Conservation (phyloP, 2,797 vertebrate species). For the Ciconia nigra region DNA sequence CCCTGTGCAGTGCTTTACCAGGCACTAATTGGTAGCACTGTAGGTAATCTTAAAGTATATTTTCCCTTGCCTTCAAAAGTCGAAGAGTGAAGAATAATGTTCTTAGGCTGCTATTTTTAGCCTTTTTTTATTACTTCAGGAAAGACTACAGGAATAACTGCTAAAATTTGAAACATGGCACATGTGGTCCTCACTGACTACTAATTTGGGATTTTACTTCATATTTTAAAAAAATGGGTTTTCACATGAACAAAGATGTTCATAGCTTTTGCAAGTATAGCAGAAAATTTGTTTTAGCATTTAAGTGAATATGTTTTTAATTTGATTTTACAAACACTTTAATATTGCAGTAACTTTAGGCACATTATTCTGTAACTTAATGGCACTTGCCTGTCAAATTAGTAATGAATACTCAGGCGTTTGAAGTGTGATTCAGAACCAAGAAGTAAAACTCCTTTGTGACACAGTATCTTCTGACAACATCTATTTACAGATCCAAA, state of each 20-base stretch:
- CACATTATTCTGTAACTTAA: neutral
- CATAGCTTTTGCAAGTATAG: neutral
- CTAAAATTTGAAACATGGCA: neutral
- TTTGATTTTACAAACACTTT: neutral
- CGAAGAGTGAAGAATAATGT: neutral
- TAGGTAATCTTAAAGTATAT: neutral
- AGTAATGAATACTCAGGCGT: neutral
- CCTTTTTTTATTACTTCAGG: neutral
- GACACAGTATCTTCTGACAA: neutral
- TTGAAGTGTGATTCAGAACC: neutral
- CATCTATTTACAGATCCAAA: neutral
- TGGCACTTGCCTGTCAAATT: neutral
- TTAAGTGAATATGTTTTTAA: neutral
- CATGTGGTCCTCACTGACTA: neutral
- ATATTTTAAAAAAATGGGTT: neutral
- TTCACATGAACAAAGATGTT: neutral
- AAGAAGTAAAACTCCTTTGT: neutral
- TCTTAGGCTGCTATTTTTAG: slow-evolving; percentile 10
- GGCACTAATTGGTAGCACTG: slow-evolving; percentile 37
- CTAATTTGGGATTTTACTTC: neutral
- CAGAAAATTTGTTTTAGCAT: neutral
- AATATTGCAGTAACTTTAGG: neutral
- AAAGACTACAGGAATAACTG: neutral
- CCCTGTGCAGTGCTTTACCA: neutral
- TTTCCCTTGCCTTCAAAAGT: slow-evolving; percentile 25